Conservation (phyloP, 2,113 vertebrate genomes). For the Prionailurus viverrinus region DNA sequence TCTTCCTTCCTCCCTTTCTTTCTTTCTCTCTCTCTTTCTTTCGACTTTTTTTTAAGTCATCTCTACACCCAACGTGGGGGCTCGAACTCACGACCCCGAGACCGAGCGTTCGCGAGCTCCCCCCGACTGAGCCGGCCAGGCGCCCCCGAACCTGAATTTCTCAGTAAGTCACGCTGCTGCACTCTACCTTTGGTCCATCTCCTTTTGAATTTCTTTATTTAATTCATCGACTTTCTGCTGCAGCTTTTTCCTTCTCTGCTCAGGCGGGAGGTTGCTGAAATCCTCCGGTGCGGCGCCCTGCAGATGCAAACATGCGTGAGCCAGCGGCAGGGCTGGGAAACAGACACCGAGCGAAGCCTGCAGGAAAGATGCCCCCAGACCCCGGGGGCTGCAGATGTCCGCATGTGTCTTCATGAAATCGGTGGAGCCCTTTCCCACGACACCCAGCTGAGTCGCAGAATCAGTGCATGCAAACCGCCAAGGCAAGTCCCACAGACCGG, state of each 20-base stretch:
- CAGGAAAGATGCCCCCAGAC: neutral
- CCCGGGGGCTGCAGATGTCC: neutral
- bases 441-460: neutral
- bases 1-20: no score
- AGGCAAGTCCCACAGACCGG: neutral
- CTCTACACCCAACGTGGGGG: no score
- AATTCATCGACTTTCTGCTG: conserved; percentile 97
- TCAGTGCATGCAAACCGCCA: neutral
- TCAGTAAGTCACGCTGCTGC: rapidly evolving
- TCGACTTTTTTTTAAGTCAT: no score
- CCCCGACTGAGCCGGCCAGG: no score
- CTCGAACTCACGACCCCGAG: no score
- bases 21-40: no score
- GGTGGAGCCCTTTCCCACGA: neutral
- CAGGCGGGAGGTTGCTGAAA: conserved; percentile 98
- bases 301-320: conserved; percentile 19
- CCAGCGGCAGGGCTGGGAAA: neutral
- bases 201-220: conserved; percentile 97
- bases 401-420: neutral
- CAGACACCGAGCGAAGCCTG: neutral
- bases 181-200: conserved; percentile 95
- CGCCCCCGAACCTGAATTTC: neutral
- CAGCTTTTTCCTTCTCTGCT: conserved; percentile 98
- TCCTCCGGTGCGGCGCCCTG: conserved; percentile 97
- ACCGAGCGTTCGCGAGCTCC: no score